Evolutionary conservation across 2,113 vertebrate genomes (phyloP).

Genomic region (Melanerpes formicivorus): DNA sequence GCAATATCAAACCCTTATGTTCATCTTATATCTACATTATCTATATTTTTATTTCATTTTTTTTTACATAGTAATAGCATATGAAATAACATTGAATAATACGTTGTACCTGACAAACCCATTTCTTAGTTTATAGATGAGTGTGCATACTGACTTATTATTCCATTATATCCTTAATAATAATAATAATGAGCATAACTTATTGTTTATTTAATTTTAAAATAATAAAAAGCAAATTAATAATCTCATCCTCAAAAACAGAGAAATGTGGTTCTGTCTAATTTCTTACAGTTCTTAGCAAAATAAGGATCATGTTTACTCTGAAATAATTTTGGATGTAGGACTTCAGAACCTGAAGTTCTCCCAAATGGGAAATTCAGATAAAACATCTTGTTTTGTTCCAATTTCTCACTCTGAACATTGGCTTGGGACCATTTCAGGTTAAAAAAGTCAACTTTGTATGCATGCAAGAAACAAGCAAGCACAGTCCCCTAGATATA

Average conservation of each 20-base stretch:
- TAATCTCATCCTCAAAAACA: background rate
- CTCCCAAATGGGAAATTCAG: background rate
- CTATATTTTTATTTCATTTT: background rate
- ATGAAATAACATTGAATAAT: background rate
- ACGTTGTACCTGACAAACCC: background rate
- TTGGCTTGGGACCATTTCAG: background rate
- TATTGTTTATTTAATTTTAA: background rate
- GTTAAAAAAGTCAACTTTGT: background rate
- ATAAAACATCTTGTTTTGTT: background rate
- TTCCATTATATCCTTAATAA: background rate
- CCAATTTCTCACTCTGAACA: background rate
- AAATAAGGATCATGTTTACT: background rate
- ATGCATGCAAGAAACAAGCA: background rate
- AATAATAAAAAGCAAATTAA: background rate
- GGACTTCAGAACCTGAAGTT: background rate
- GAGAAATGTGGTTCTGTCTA: background rate
- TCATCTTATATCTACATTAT: background rate
- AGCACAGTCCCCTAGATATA: background rate
- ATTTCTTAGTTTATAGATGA: background rate
- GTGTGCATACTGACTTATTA: background rate
- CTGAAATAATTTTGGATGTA: background rate
- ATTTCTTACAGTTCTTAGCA: background rate
- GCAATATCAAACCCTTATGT: background rate
- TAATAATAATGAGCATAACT: background rate
- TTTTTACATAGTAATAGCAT: background rate